Percentiles rank a stretch among this genome's conserved stretches.
phyloP scores from a whole-genome alignment of 2,888 invertebrate genomes.

The Tillus elongatus region DNA sequence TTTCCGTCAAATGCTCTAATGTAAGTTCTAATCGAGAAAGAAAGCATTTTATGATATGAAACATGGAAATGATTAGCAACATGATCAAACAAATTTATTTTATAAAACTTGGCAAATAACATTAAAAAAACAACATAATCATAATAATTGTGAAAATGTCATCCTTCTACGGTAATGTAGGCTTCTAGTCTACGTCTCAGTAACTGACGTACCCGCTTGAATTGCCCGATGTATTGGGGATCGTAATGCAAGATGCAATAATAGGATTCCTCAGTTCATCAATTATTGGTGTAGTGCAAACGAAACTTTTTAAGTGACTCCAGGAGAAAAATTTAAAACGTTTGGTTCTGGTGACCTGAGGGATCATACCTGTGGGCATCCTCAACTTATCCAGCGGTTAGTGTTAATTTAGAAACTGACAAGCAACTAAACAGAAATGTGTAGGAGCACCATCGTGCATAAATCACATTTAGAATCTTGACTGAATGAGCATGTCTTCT shows the following conservation, averaged over 20 bases:
- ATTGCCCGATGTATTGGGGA: no score
- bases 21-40: not conserved
- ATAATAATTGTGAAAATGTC: slow-evolving; percentile 1
- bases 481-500: not conserved
- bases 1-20: not conserved
- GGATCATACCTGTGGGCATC: not conserved
- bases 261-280: not conserved
- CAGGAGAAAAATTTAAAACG: not conserved
- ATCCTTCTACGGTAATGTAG: not conserved
- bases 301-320: not conserved
- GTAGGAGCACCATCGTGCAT: slow-evolving; percentile 4
- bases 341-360: not conserved
- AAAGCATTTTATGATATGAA: not conserved
- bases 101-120: not conserved
- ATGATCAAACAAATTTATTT: not conserved
- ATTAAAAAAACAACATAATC: not conserved
- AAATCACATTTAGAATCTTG: not conserved
- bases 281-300: not conserved
- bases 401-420: not conserved
- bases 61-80: not conserved
- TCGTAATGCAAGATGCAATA: not conserved
- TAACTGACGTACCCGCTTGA: no score
- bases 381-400: no score
- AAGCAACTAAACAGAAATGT: not conserved
- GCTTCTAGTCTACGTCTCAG: slow-evolving; percentile 2